These are phyloP conservation scores for Ornithoptera alexandrae DNA, from an alignment of 2,888 invertebrate species.

Conservation along the genomic window DNA sequence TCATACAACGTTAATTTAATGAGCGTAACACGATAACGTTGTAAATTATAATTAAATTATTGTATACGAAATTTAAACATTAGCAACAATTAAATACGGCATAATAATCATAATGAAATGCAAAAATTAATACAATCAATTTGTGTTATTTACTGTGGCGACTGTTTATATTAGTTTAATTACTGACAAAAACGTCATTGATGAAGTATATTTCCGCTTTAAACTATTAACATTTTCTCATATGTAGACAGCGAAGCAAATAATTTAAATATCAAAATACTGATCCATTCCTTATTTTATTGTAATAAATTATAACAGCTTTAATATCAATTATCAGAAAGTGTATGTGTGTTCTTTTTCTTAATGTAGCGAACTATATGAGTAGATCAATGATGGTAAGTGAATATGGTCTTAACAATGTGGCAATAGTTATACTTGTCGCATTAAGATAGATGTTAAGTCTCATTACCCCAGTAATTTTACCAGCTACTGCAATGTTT, in stretches of 20 bases:
- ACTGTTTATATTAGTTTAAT: conserved; percentile 7
- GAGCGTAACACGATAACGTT: neutral
- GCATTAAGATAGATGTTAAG: too few relatives aligned
- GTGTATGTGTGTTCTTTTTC: too few relatives aligned
- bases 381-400: too few relatives aligned
- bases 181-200: conserved; percentile 21
- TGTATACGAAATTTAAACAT: neutral
- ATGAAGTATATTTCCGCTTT: conserved; percentile 21
- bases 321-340: neutral
- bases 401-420: too few relatives aligned
- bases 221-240: neutral
- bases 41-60: neutral
- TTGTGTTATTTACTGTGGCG: conserved; percentile 15
- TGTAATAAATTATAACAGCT: neutral
- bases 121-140: conserved; percentile 9
- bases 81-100: neutral
- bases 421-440: too few relatives aligned
- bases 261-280: conserved; percentile 25
- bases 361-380: too few relatives aligned
- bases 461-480: too few relatives aligned
- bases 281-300: neutral
- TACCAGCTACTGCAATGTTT: too few relatives aligned
- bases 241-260: conserved; percentile 18
- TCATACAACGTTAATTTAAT: neutral
- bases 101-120: conserved; percentile 10